These are phyloP conservation scores for Pecten maximus DNA, from an alignment of 2,888 invertebrate genomes.

Conservation along the genomic window DNA sequence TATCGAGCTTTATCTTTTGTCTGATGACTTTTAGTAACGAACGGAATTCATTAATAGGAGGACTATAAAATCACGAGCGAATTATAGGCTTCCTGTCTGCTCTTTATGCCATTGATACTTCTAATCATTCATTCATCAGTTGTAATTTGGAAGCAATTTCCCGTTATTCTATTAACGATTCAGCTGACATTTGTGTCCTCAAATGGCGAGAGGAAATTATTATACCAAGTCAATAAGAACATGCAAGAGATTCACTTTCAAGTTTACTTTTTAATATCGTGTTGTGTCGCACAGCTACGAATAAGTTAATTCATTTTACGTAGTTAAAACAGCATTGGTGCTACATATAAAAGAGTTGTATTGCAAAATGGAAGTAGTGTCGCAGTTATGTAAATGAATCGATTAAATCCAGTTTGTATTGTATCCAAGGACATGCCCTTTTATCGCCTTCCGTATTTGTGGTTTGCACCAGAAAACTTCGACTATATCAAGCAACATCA, in stretches of 20 bases:
- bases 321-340: neutral
- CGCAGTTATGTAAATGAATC: neutral
- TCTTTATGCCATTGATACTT: neutral
- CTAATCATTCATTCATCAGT: conserved; percentile 30
- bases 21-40: neutral
- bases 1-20: neutral
- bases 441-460: neutral
- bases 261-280: neutral
- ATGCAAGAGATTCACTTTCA: neutral
- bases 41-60: neutral
- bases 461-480: conserved; percentile 24
- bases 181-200: neutral
- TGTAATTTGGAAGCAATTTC: conserved; percentile 21
- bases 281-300: neutral
- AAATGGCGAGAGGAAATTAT: neutral
- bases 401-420: neutral
- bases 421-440: neutral
- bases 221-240: neutral
- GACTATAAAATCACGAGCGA: neutral
- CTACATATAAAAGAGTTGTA: neutral
- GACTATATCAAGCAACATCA: neutral
- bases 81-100: neutral
- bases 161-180: neutral
- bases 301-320: neutral
- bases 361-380: neutral